These are phyloP conservation scores for Conus betulinus DNA, from an alignment of 1,140 invertebrate genomes.

Conservation along the genomic window DNA sequence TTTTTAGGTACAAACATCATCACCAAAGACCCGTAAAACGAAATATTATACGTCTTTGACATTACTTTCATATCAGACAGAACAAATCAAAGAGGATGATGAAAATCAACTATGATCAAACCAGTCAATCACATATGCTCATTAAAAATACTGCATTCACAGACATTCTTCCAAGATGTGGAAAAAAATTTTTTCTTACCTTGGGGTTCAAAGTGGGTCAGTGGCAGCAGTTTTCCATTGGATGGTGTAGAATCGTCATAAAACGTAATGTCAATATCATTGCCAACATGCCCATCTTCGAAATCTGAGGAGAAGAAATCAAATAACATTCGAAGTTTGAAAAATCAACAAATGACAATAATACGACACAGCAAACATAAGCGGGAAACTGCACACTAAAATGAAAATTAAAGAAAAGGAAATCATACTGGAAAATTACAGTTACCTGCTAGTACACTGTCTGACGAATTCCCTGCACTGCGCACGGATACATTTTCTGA, in stretches of 20 bases:
- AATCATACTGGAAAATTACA: neutral
- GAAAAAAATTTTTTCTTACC: neutral
- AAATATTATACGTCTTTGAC: too few relatives aligned
- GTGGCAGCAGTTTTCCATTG: neutral
- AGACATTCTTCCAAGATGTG: neutral
- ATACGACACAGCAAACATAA: too few relatives aligned
- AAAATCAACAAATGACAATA: too few relatives aligned
- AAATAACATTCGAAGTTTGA: too few relatives aligned
- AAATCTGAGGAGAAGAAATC: conserved; percentile 6
- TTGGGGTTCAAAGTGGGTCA: neutral
- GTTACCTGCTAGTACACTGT: neutral
- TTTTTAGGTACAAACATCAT: too few relatives aligned
- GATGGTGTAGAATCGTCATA: conserved; percentile 38
- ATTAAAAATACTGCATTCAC: neutral
- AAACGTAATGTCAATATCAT: conserved; percentile 36
- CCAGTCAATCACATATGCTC: neutral
- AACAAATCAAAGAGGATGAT: neutral
- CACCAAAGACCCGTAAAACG: too few relatives aligned
- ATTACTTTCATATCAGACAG: too few relatives aligned
- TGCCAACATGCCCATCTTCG: conserved; percentile 33
- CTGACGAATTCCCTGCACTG: neutral
- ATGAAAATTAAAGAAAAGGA: neutral
- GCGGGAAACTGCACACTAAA: neutral
- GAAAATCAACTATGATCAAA: neutral
- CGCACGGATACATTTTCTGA: too few relatives aligned